These are phyloP conservation scores for Pseudochirops corinnae DNA, from an alignment of 2,797 vertebrate genomes.

Conservation along the genomic window DNA sequence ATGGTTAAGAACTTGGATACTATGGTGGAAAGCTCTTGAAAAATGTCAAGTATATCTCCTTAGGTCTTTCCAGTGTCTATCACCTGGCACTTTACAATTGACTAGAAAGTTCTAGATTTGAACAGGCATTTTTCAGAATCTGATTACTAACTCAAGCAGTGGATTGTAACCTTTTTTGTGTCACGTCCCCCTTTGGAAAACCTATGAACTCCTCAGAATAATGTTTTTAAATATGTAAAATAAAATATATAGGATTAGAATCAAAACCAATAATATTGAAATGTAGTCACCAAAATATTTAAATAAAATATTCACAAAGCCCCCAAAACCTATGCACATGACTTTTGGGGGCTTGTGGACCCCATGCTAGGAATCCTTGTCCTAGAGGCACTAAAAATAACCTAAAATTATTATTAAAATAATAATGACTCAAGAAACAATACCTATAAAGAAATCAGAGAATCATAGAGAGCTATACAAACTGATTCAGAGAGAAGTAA, in stretches of 20 bases:
- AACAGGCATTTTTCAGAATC: neutral
- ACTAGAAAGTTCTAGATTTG: neutral
- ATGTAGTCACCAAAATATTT: neutral
- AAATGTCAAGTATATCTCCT: conserved; percentile 46
- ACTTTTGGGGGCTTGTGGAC: neutral
- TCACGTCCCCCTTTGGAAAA: neutral
- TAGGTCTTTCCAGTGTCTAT: conserved; percentile 4
- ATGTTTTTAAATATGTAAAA: neutral
- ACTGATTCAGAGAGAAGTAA: neutral
- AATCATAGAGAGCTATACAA: neutral
- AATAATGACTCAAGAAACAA: neutral
- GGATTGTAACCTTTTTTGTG: neutral
- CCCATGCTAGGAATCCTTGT: neutral
- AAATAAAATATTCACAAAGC: neutral
- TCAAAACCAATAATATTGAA: neutral
- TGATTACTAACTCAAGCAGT: neutral
- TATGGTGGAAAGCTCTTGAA: conserved; percentile 20
- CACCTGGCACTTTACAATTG: neutral
- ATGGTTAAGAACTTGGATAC: neutral
- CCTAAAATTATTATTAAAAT: conserved; percentile 43
- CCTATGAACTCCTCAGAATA: neutral
- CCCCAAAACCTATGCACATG: neutral
- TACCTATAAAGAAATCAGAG: neutral
- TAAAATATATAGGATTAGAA: neutral
- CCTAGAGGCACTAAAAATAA: neutral